Percentiles rank a stretch among this genome's conserved stretches.
phyloP scores from a whole-genome alignment of 2,888 invertebrate species.

The Tupiocoris notatus region DNA sequence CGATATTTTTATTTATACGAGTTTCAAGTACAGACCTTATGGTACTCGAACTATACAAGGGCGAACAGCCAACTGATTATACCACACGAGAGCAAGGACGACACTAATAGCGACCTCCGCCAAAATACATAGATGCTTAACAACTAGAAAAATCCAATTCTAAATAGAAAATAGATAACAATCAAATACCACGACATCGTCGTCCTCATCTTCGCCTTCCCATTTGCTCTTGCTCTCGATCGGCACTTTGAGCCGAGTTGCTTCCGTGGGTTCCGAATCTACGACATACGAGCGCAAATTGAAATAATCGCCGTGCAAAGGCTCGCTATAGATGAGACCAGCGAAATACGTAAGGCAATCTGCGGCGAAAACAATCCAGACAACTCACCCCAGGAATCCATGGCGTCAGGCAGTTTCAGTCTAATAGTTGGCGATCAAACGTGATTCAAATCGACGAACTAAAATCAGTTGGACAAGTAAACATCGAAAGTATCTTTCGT shows the following conservation, averaged over 20 bases:
- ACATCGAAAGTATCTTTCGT: not conserved
- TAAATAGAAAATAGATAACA: no score
- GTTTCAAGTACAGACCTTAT: no score
- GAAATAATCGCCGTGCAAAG: no score
- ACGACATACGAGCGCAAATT: not conserved
- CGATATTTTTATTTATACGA: no score
- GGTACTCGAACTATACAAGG: not conserved
- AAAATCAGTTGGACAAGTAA: not conserved
- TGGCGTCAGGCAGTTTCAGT: not conserved
- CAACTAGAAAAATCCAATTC: no score
- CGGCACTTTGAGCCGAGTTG: not conserved
- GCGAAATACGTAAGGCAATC: no score
- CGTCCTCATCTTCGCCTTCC: conserved; percentile 87
- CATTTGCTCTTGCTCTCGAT: conserved; percentile 55
- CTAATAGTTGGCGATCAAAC: not conserved
- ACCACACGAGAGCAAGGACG: no score
- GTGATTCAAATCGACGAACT: not conserved
- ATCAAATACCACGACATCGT: conserved; percentile 76
- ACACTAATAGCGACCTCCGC: no score
- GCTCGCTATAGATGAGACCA: no score
- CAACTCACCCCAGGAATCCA: conserved; percentile 18
- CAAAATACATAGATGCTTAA: no score
- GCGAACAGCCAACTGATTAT: not conserved
- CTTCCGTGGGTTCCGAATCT: not conserved
- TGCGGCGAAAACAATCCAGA: no score